Evolutionary conservation across 2,888 invertebrate genomes (phyloP), one percentile per base, ranked within the genome.

Genomic region (Parnassius orleans): DNA sequence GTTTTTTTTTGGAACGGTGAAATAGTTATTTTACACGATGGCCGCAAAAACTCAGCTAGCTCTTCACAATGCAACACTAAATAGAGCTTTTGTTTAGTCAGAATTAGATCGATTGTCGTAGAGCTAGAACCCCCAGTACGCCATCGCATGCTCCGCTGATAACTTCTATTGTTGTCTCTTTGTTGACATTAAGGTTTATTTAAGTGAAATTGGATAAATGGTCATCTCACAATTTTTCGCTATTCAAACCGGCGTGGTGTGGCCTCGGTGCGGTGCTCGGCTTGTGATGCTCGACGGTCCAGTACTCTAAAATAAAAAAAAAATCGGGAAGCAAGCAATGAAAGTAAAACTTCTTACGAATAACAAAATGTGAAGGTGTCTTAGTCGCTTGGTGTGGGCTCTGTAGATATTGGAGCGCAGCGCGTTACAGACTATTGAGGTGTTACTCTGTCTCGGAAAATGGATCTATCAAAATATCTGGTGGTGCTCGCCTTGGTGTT

Each of bases 181-280:
- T 90, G 85, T 84, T 80, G 79, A 87, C 82, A 89, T 87, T 86
- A 86, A 88, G 84, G 86, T 89, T 88, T 88, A 89, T 90, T 90
- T 90, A 89, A 90, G 89, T 84, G 91, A 90, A 92, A 91, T 90
- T 88, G 83, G 87, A 90, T 92, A 92, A 92, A 92, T 89, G 89
- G 87, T 86, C 85, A 87, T 84, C 84, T 86, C 85, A 78, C 79
- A 73, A 83, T 84, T 84, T 86, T 81, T 79, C 77, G 77, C 83
- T 81, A 81, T 81, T 89, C 91, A 89, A 90, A 85, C 82, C 76
- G 70, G 78, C 72, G 80, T 72, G 75, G 82, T 68, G 73, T 72
- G 75, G 80, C 78, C 74, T 72, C 80, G 69, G 84, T 75, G 81
- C 79, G 78, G 82, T 74, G 74, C 76, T 66, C 66, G 67, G 65